Percentiles rank a stretch among this genome's conserved stretches.
Conservation (phyloP, 2,113 vertebrate genomes). For the Lophius piscatorius region DNA sequence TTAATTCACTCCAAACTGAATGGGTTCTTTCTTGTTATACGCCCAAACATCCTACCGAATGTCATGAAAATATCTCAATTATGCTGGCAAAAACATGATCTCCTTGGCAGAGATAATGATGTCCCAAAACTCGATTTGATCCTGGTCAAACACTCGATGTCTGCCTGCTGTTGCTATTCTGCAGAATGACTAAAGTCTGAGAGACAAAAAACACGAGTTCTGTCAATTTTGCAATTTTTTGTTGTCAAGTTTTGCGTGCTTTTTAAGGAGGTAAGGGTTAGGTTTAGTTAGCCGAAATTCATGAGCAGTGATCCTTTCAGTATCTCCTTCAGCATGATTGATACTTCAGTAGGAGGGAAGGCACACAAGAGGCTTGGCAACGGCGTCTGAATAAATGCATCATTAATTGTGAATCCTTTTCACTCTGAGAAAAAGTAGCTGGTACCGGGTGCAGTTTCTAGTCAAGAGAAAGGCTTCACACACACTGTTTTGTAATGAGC, state of each 20-base stretch:
- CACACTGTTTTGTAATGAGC: conserved; percentile 58
- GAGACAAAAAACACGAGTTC: no score
- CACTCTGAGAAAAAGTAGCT: conserved; percentile 64
- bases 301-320: conserved; percentile 37
- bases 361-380: conserved; percentile 54
- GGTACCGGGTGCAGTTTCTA: conserved; percentile 61
- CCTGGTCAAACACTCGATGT: no score
- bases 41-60: no score
- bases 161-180: not conserved
- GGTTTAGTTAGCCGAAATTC: conserved; percentile 9
- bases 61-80: no score
- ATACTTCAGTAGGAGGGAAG: conserved; percentile 59
- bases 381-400: conserved; percentile 77
- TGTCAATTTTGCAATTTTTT: conserved; percentile 3
- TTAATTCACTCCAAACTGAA: no score
- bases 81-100: no score
- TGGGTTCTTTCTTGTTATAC: no score
- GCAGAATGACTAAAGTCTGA: no score
- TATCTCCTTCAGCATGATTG: conserved; percentile 54
- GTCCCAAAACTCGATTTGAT: no score
- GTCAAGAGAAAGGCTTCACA: conserved; percentile 61
- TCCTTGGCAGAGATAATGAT: no score
- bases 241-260: conserved; percentile 1
- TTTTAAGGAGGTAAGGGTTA: no score
- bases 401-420: conserved; percentile 78